These are phyloP conservation scores for Ernsta delagoae DNA, from an alignment of 2,888 invertebrate genomes.

Conservation along the genomic window DNA sequence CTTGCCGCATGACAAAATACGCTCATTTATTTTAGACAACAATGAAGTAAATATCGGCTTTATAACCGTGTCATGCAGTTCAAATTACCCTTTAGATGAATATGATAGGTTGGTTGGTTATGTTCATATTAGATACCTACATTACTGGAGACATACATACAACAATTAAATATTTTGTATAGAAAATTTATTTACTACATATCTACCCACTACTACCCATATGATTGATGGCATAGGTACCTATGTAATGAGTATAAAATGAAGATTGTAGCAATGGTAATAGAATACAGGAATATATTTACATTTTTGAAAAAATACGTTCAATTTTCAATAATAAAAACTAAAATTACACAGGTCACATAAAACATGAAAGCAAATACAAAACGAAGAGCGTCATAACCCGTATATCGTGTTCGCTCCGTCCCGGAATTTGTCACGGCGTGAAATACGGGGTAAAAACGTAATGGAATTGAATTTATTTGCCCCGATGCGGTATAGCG, in stretches of 20 bases:
- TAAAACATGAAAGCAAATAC: slow-evolving; percentile 49
- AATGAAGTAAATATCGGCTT: slow-evolving; percentile 77
- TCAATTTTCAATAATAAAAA: not conserved
- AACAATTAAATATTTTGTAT: too few relatives aligned
- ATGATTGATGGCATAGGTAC: too few relatives aligned
- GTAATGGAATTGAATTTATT: slow-evolving; percentile 72
- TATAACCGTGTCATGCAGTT: slow-evolving; percentile 72
- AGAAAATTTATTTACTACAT: too few relatives aligned
- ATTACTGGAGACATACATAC: too few relatives aligned
- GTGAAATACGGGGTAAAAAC: slow-evolving; percentile 68
- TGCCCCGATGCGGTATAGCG: slow-evolving; percentile 71
- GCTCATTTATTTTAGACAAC: slow-evolving; percentile 78
- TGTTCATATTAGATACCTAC: slow-evolving; percentile 16
- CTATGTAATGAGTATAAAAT: too few relatives aligned
- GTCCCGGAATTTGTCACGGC: slow-evolving; percentile 65
- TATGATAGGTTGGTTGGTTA: slow-evolving; percentile 45
- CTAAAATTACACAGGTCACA: not conserved
- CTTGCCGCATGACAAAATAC: slow-evolving; percentile 78
- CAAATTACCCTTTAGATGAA: slow-evolving; percentile 69
- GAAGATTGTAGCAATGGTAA: too few relatives aligned
- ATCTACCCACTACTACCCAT: too few relatives aligned
- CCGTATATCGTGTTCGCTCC: slow-evolving; percentile 60
- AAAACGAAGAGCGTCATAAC: slow-evolving; percentile 51
- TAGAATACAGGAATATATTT: too few relatives aligned
- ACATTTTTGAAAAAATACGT: too few relatives aligned